Evolutionary conservation across 2,888 invertebrate genomes (phyloP), one percentile per base, ranked within the genome.

Genomic region (Perithous albicinctus): DNA sequence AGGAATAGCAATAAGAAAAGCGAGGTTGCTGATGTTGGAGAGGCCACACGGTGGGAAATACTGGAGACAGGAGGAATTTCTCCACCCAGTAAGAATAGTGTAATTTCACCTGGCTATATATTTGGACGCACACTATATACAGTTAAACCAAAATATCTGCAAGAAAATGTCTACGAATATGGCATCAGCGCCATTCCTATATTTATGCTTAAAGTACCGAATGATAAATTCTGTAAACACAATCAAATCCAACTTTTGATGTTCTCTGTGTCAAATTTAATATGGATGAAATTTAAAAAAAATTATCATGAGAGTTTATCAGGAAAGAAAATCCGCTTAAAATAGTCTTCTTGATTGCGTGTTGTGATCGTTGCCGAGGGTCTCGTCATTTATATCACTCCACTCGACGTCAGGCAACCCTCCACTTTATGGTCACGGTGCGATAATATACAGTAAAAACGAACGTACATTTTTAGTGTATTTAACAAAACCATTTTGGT

Each of bases 1-100:
- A 41, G 64, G 64, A 35, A 73, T 56, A 46, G 73, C 70, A 78
- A 78, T 59, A 78, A 70, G 66, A 78, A 66, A 32, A 73, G 41
- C 43, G 32, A 63, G 72, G 32, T 38, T 73, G 73, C 67, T 48
- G 61, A 72, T 54, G 70, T 46, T 26, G 48, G 54, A 35, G 61
- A 56, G 51, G 18, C 18, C 10, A n/a, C 23, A 51, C 32, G 51
- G n/a, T 38, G 72, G 78, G 41, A 64, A 67, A 70, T 61, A 59
- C 61, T 51, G 18, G 41, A 67, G 51, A 61, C 72, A 66, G 56
- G 20, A 67, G 78, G 46, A 72, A 79, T 79, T 78, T 75, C 75
- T 51, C 12, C 70, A 66, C 61, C 41, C 75, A 41, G 78, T 61
- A 48, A 43, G 51, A 78, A 78, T 78, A 66, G 78, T 43, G 70